Percentiles rank a stretch among this genome's conserved stretches.
Evolutionary conservation across 30 jellyfish, hydroid and myxozoan species (phyloP).

Genomic region (Cassiopea andromeda): DNA sequence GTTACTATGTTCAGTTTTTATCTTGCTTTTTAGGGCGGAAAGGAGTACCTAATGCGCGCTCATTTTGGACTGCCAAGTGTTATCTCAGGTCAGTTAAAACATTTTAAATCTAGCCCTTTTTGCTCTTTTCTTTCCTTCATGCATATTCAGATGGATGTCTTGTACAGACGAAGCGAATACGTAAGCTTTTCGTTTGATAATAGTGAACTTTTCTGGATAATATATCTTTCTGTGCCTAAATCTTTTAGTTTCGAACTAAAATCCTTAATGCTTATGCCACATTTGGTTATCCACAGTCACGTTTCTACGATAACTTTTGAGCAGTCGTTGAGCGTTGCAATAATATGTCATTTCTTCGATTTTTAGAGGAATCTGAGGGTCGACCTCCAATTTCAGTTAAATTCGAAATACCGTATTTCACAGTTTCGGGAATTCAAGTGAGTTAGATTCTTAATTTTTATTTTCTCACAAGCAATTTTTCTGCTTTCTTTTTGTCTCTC

Average conservation of each 20-base stretch:
- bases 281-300: too few species aligned
- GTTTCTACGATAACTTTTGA: too few species aligned
- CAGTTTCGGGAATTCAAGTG: conserved; percentile 98
- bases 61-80: conserved; percentile 99
- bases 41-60: conserved; percentile 95
- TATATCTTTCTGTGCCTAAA: too few species aligned
- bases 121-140: neutral
- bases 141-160: neutral
- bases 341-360: neutral
- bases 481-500: neutral
- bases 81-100: conserved; percentile 69
- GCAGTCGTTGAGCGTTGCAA: neutral
- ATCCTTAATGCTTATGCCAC: too few species aligned
- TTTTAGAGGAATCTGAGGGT: conserved; percentile 90
- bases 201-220: too few species aligned
- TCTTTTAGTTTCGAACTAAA: too few species aligned
- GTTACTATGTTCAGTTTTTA: neutral
- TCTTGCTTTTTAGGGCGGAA: conserved; percentile 83
- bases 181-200: too few species aligned
- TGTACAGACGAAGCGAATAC: neutral
- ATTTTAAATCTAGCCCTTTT: neutral
- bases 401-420: conserved; percentile 95
- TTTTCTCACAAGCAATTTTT: neutral
- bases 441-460: neutral
- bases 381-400: conserved; percentile 93